Conservation (phyloP, 2,113 vertebrate genomes). For the Python bivittatus region DNA sequence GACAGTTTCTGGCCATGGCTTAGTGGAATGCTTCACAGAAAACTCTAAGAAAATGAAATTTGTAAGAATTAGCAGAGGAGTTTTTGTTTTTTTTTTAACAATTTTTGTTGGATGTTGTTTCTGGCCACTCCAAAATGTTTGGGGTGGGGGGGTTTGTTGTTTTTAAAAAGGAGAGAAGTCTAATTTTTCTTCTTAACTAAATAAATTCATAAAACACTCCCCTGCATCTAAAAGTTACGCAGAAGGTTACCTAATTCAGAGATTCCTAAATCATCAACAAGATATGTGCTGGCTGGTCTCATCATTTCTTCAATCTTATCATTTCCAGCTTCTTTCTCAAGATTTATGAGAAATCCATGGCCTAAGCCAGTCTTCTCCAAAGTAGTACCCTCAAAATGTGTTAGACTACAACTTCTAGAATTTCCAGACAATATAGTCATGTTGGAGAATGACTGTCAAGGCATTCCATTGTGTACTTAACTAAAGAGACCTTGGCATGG, state of each 20-base stretch:
- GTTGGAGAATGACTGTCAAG: background rate
- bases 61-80: conserved; percentile 28
- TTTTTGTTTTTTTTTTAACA: conserved; percentile 25
- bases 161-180: background rate
- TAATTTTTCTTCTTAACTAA: background rate
- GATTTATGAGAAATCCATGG: background rate
- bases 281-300: background rate
- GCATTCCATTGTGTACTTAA: background rate
- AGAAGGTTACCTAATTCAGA: background rate
- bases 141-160: background rate
- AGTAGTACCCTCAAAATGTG: background rate
- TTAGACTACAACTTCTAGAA: background rate
- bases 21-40: conserved; percentile 53
- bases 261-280: background rate
- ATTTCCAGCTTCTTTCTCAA: background rate
- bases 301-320: background rate
- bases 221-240: background rate
- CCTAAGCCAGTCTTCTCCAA: background rate
- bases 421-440: background rate
- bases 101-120: conserved; percentile 6
- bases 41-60: conserved; percentile 45
- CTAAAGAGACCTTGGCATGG: background rate
- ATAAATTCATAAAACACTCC: background rate
- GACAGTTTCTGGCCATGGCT: conserved; percentile 42
- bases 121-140: background rate